A percentile compares a stretch with the other conserved stretches of the same genome.
Conservation (phyloP, 92 coral and sea anemone species). For the Siderastrea radians region DNA sequence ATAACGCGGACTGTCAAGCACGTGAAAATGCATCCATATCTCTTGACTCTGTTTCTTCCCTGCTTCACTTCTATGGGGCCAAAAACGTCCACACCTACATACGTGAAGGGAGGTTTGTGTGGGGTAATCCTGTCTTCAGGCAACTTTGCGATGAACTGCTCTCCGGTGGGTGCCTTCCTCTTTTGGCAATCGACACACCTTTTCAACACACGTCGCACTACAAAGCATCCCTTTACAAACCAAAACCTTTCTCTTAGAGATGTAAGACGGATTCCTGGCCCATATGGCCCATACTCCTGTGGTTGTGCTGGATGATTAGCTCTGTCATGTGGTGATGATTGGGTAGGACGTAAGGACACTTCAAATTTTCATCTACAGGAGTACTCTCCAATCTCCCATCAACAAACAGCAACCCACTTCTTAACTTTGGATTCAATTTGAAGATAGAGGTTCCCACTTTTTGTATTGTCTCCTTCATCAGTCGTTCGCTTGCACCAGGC, state of each 20-base stretch:
- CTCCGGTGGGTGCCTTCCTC: constrained; percentile 47
- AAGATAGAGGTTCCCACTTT: constrained; percentile 32
- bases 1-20: constrained; percentile 64
- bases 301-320: constrained; percentile 54
- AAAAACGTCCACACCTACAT: constrained; percentile 69
- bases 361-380: constrained; percentile 16
- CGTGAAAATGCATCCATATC: constrained; percentile 72
- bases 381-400: constrained; percentile 48
- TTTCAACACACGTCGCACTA: constrained; percentile 64
- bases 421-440: neutral
- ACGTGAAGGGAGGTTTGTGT: constrained; percentile 58
- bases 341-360: constrained; percentile 58
- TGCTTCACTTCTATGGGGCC: constrained; percentile 67
- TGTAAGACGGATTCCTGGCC: constrained; percentile 64
- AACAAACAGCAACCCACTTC: constrained; percentile 44
- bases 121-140: constrained; percentile 66
- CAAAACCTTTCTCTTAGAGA: constrained; percentile 67
- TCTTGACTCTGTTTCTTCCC: constrained; percentile 51
- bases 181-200: constrained; percentile 66
- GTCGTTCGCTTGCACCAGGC: neutral
- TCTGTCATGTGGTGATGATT: constrained; percentile 64
- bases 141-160: constrained; percentile 75
- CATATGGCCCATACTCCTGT: constrained; percentile 56
- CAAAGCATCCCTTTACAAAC: constrained; percentile 68
- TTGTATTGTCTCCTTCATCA: constrained; percentile 12